These are phyloP conservation scores for Stichodactyla mertensii DNA, from an alignment of 64 coral and sea anemone genomes.

Conservation along the genomic window DNA sequence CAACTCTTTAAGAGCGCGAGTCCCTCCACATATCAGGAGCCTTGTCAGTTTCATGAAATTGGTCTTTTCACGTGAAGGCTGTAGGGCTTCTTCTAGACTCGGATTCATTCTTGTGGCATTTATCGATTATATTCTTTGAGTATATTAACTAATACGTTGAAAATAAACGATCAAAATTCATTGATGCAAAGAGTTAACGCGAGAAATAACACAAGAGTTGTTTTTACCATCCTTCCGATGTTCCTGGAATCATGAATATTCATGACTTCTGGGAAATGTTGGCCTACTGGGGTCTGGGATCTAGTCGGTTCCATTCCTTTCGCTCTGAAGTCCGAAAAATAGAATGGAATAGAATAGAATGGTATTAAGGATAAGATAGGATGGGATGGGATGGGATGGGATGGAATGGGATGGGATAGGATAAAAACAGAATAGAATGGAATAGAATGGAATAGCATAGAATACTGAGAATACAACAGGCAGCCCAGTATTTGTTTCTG, in stretches of 20 bases:
- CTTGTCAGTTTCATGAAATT: constrained; percentile 31
- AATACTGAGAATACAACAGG: too few relatives aligned
- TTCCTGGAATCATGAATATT: not conserved
- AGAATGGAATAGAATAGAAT: too few relatives aligned
- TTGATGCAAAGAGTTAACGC: not conserved
- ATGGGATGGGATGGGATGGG: too few relatives aligned
- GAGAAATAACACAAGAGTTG: not conserved
- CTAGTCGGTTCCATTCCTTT: not conserved
- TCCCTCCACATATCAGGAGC: constrained; percentile 40
- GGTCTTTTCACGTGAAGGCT: not conserved
- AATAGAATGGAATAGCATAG: too few relatives aligned
- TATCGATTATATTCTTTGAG: not conserved
- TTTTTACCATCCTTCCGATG: not conserved
- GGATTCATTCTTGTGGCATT: not conserved
- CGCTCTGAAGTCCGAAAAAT: too few relatives aligned
- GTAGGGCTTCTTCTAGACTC: not conserved
- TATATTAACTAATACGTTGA: not conserved
- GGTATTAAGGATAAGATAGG: too few relatives aligned
- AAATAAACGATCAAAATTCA: not conserved
- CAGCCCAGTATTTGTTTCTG: too few relatives aligned
- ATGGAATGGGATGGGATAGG: too few relatives aligned
- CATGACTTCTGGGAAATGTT: not conserved
- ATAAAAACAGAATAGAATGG: too few relatives aligned
- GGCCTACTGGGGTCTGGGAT: not conserved
- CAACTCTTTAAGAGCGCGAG: constrained; percentile 19